Evolutionary conservation across 2,113 vertebrate species (phyloP).

Genomic region (Callipepla californica): DNA sequence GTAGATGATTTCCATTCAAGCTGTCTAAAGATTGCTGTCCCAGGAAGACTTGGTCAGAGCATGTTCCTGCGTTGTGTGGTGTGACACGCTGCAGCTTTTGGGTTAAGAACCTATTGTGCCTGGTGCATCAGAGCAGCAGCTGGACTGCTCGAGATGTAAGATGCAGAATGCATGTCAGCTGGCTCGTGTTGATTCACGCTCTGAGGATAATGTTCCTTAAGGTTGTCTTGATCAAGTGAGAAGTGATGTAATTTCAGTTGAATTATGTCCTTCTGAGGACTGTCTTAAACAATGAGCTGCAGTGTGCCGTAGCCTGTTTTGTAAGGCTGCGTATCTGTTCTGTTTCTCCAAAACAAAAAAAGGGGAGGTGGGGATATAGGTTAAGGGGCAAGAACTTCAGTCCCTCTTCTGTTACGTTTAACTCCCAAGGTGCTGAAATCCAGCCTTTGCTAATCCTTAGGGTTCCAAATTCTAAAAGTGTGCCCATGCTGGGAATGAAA

Average conservation of each 20-base stretch:
- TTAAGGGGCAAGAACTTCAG: not conserved
- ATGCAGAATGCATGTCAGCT: conserved; percentile 56
- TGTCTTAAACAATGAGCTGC: conserved; percentile 47
- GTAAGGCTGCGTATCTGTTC: not conserved
- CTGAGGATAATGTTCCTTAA: conserved; percentile 58
- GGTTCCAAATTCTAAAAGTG: not conserved
- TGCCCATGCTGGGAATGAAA: not conserved
- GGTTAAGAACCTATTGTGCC: conserved; percentile 44
- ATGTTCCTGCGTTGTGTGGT: not conserved
- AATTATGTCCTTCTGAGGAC: conserved; percentile 42
- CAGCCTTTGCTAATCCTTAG: not conserved
- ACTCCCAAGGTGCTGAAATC: not conserved
- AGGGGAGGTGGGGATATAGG: not conserved
- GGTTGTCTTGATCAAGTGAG: conserved; percentile 52
- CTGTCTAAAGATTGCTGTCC: not conserved
- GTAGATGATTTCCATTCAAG: not conserved
- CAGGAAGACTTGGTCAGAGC: not conserved
- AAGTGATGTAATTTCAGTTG: conserved; percentile 58
- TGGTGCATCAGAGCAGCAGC: conserved; percentile 29
- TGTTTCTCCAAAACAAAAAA: not conserved
- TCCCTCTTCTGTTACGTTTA: not conserved
- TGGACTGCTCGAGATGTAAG: conserved; percentile 31
- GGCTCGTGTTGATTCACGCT: conserved; percentile 61
- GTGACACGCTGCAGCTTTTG: not conserved
- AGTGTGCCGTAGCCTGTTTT: conserved; percentile 33